Percentiles rank a stretch among this genome's conserved stretches.
Conservation (phyloP, 37 sponge, comb jelly and placozoan genomes). For the Halichondria panicea region DNA sequence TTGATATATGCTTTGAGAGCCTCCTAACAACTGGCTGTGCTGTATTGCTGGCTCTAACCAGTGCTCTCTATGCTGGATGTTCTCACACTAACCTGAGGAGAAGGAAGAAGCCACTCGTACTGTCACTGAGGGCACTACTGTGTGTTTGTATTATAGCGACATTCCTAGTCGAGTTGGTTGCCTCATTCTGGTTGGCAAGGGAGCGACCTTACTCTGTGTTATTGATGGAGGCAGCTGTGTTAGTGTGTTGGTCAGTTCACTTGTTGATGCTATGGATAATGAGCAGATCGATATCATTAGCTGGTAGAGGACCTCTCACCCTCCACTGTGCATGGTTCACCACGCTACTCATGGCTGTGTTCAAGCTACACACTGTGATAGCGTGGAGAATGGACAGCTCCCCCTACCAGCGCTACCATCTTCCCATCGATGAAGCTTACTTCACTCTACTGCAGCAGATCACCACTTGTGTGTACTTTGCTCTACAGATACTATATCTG, state of each 20-base stretch:
- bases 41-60: slow-evolving; percentile 44
- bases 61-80: slow-evolving; percentile 52
- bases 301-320: slow-evolving; percentile 58
- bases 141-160: slow-evolving; percentile 10
- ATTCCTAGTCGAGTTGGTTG: slow-evolving; percentile 19
- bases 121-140: slow-evolving; percentile 21
- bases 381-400: not conserved
- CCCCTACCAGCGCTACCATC: not conserved
- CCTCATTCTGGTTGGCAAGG: slow-evolving; percentile 29
- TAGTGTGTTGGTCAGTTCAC: slow-evolving; percentile 47
- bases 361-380: slow-evolving; percentile 39
- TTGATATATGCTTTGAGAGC: slow-evolving; percentile 64
- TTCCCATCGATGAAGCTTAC: slow-evolving; percentile 18
- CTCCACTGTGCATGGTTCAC: slow-evolving; percentile 61
- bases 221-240: slow-evolving; percentile 3
- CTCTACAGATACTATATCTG: slow-evolving; percentile 48
- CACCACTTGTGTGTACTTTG: slow-evolving; percentile 35
- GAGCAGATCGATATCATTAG: slow-evolving; percentile 36
- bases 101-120: slow-evolving; percentile 21
- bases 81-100: slow-evolving; percentile 16
- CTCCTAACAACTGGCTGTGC: slow-evolving; percentile 11
- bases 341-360: slow-evolving; percentile 22
- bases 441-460: slow-evolving; percentile 23
- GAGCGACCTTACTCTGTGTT: slow-evolving; percentile 38
- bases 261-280: slow-evolving; percentile 10